Evolutionary conservation across 1,140 invertebrate species (phyloP).

Genomic region (Cydia fagiglandana): DNA sequence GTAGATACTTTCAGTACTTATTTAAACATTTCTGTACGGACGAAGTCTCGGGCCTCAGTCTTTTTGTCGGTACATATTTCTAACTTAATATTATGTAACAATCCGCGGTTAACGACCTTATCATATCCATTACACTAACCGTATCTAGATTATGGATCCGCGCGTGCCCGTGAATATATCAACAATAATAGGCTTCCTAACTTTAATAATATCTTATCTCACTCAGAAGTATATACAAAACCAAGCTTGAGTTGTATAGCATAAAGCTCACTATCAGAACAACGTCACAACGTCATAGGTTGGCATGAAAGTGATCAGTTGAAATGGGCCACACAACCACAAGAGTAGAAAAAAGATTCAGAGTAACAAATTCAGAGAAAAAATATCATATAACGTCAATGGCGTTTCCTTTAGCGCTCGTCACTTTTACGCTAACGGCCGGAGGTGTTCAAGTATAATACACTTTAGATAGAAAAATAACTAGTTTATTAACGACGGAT

Average conservation of each 20-base stretch:
- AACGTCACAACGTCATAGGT: neutral
- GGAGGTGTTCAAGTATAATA: too few species aligned
- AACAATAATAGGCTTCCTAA: neutral
- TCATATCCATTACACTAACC: neutral
- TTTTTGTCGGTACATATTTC: too few species aligned
- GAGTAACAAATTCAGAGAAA: neutral
- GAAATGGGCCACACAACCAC: neutral
- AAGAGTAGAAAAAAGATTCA: neutral
- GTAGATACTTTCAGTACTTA: too few species aligned
- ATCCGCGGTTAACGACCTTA: neutral
- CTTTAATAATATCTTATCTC: neutral
- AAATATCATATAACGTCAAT: neutral
- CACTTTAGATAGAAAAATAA: too few species aligned
- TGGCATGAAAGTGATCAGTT: neutral
- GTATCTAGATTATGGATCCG: neutral
- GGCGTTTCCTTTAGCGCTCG: too few species aligned
- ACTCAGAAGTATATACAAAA: neutral
- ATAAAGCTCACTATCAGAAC: neutral
- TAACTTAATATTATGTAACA: neutral
- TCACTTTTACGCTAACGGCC: too few species aligned
- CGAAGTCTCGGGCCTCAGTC: too few species aligned
- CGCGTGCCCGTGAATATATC: conserved; percentile 20
- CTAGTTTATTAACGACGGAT: too few species aligned
- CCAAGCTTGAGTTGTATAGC: neutral
- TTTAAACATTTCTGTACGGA: too few species aligned